These are phyloP conservation scores for Conus ventricosus DNA, from an alignment of 1,140 invertebrate genomes.

Conservation along the genomic window DNA sequence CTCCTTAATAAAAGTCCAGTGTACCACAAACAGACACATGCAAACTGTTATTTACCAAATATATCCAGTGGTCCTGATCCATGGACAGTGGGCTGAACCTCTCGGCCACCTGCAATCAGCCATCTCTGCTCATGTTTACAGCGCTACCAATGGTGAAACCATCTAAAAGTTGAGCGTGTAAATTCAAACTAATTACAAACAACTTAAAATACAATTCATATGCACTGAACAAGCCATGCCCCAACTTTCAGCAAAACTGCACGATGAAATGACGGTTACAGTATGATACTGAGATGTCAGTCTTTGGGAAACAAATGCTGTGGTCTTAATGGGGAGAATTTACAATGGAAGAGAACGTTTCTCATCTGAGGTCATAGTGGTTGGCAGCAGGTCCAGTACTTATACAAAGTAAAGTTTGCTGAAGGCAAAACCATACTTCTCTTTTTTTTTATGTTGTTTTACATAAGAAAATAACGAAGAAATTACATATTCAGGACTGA, in stretches of 20 bases:
- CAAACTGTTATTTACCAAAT: constrained; percentile 15
- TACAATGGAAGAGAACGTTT: background rate
- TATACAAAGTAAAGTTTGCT: no score
- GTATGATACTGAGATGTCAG: no score
- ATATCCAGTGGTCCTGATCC: constrained; percentile 20
- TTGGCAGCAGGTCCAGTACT: no score
- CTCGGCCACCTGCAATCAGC: background rate
- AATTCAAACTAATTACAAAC: background rate
- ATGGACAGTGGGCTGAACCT: background rate
- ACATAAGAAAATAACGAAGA: no score
- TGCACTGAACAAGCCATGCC: background rate
- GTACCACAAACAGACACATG: background rate
- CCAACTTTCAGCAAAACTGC: no score
- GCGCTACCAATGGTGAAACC: background rate
- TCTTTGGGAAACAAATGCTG: no score
- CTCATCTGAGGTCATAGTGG: no score
- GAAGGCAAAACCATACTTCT: no score
- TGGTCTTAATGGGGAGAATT: background rate
- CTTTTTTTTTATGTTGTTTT: no score
- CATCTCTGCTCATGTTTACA: background rate
- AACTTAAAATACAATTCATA: background rate
- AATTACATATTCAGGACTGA: no score
- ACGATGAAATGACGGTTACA: no score
- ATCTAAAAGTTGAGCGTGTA: background rate
- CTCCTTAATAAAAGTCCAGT: background rate